These are phyloP conservation scores for Bothrops alternatus DNA, from an alignment of 2,797 vertebrate genomes.

Conservation along the genomic window DNA sequence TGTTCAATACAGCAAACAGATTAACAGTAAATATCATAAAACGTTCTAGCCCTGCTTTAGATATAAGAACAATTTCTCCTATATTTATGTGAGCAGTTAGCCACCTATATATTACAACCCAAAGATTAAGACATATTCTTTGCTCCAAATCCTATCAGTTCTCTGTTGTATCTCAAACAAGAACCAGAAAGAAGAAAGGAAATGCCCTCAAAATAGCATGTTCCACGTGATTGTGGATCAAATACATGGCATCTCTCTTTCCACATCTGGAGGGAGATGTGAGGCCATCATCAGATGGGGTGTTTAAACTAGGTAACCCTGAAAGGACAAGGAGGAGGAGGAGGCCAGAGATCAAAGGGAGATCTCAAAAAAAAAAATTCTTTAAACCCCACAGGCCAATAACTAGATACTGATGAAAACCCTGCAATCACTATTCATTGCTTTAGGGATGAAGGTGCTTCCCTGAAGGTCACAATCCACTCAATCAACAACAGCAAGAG, in stretches of 20 bases:
- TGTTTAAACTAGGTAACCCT: neutral
- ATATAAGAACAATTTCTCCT: no score
- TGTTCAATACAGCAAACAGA: neutral
- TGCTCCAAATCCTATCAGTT: neutral
- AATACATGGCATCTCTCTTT: constrained; percentile 13
- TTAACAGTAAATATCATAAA: neutral
- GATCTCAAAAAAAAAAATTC: neutral
- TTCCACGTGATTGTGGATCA: constrained; percentile 27
- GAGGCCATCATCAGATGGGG: neutral
- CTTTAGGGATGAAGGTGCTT: neutral
- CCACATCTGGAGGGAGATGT: neutral
- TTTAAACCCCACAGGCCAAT: neutral
- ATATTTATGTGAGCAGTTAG: neutral
- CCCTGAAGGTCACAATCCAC: neutral
- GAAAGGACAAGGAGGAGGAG: neutral
- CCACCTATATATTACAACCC: neutral
- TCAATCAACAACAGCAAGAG: neutral
- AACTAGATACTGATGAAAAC: neutral
- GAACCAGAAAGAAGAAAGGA: neutral
- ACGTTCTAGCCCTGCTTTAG: neutral
- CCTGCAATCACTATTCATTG: neutral
- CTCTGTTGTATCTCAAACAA: constrained; percentile 19
- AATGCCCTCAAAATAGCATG: neutral
- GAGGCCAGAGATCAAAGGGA: constrained; percentile 9
- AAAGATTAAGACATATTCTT: neutral